Percentiles rank a stretch among this genome's conserved stretches.
These are phyloP conservation scores for Temnothorax longispinosus DNA, from an alignment of 1,140 invertebrate genomes.

Conservation along the genomic window DNA sequence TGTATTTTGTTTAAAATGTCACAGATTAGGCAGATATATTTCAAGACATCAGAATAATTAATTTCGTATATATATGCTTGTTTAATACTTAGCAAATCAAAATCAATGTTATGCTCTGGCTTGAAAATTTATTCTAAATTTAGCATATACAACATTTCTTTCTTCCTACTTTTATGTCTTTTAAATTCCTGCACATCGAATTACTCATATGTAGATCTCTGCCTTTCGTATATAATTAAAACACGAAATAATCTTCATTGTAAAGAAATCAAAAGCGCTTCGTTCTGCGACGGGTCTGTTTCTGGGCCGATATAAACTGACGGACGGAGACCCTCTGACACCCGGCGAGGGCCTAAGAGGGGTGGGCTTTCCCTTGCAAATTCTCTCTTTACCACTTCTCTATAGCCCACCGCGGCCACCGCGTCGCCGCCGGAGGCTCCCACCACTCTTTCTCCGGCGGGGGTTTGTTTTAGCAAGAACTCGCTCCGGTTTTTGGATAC, in stretches of 20 bases:
- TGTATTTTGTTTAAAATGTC: background rate
- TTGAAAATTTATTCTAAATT: background rate
- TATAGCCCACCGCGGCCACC: conserved; percentile 72
- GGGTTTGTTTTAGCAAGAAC: conserved; percentile 84
- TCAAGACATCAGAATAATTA: background rate
- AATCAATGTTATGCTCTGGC: background rate
- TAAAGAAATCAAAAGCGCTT: conserved; percentile 71
- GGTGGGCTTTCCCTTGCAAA: conserved; percentile 83
- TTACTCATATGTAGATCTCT: background rate
- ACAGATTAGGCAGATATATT: background rate
- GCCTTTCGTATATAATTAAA: background rate
- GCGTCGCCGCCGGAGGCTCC: conserved; percentile 63
- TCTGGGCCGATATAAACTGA: conserved; percentile 71
- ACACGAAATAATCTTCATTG: conserved; percentile 8
- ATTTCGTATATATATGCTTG: background rate
- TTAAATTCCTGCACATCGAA: background rate
- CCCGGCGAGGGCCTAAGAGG: conserved; percentile 64
- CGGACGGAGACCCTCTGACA: conserved; percentile 81
- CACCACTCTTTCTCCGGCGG: conserved; percentile 72
- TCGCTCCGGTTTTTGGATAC: conserved; percentile 73
- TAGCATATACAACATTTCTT: background rate
- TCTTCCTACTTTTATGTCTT: background rate
- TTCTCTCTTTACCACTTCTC: conserved; percentile 84
- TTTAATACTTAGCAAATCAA: background rate
- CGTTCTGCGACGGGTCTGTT: conserved; percentile 63